phyloP scores from a whole-genome alignment of 2,113 vertebrate genomes.

The Prochilodus magdalenae region DNA sequence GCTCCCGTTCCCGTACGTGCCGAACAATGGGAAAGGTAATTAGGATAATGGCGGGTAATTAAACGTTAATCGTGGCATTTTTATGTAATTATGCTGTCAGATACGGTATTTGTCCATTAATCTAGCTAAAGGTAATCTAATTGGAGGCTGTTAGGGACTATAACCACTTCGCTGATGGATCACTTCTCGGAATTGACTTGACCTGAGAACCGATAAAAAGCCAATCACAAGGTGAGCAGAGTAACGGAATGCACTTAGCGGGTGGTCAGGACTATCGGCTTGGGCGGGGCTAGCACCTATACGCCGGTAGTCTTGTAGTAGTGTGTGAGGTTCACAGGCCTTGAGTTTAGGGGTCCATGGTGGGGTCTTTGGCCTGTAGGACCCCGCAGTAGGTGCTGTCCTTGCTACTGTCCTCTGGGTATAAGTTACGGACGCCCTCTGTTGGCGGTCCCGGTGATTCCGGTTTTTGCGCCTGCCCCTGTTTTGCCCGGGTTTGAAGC shows the following conservation, averaged over 20 bases:
- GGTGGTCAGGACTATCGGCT: neutral
- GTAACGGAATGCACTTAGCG: neutral
- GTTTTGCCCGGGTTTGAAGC: too few relatives aligned
- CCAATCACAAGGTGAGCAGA: neutral
- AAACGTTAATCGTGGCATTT: slow-evolving; percentile 21
- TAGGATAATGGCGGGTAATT: slow-evolving; percentile 18
- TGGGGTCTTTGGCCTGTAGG: neutral
- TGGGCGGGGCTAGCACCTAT: neutral
- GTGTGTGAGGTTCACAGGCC: neutral
- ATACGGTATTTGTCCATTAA: slow-evolving; percentile 32
- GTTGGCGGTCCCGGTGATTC: too few relatives aligned
- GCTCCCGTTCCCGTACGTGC: neutral
- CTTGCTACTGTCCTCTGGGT: too few relatives aligned
- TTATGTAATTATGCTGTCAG: slow-evolving; percentile 21
- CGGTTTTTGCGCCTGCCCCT: too few relatives aligned
- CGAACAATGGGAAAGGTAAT: slow-evolving; percentile 10
- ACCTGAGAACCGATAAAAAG: slow-evolving; percentile 7
- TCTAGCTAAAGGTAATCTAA: slow-evolving; percentile 28
- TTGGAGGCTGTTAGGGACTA: slow-evolving; percentile 12
- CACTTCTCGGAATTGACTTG: neutral
- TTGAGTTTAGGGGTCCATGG: neutral
- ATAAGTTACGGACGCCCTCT: too few relatives aligned
- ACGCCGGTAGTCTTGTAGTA: neutral
- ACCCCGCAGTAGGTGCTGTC: too few relatives aligned
- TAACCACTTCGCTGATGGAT: slow-evolving; percentile 16